phyloP scores from a whole-genome alignment of 2,113 vertebrate genomes.

The Clarias batrachus region DNA sequence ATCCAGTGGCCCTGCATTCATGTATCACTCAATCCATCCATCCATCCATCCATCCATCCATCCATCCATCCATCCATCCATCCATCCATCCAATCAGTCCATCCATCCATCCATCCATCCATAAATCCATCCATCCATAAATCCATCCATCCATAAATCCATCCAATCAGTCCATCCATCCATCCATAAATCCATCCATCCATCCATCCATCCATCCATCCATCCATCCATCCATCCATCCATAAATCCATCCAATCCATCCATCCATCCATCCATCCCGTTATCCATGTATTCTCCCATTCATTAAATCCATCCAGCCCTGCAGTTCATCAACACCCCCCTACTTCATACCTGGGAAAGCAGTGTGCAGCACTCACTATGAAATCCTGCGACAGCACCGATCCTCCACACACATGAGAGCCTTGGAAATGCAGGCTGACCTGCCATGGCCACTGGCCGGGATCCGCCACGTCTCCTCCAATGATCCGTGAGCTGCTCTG shows the following conservation, averaged over 20 bases:
- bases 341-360: constrained; percentile 77
- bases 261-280: background rate
- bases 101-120: background rate
- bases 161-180: background rate
- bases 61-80: background rate
- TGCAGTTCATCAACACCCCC: background rate
- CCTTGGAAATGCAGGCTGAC: constrained; percentile 76
- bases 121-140: background rate
- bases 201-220: background rate
- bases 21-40: background rate
- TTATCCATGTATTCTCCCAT: background rate
- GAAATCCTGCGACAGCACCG: constrained; percentile 76
- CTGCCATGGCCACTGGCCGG: constrained; percentile 84
- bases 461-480: constrained; percentile 66
- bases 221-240: background rate
- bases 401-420: constrained; percentile 79
- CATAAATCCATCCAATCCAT: background rate
- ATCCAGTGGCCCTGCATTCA: background rate
- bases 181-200: background rate
- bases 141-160: too few relatives aligned
- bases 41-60: background rate
- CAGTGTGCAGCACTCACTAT: constrained; percentile 83
- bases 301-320: background rate
- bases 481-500: constrained; percentile 70
- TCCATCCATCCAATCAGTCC: background rate